Base-by-base conservation (phyloP, 2,888 invertebrate genomes). In the Scrobipalpa costella region DNA sequence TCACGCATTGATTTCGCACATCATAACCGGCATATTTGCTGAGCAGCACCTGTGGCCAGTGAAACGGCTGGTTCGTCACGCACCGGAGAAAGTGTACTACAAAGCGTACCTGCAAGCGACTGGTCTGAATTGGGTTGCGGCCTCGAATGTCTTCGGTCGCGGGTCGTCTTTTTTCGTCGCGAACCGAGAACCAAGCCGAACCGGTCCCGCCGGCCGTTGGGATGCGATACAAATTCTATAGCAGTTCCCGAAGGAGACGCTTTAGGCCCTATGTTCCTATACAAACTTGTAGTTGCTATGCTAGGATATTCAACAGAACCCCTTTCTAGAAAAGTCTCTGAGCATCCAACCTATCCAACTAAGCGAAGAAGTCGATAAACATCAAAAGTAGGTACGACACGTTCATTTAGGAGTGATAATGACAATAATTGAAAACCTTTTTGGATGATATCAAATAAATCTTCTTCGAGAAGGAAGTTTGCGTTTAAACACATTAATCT, bases 61-160 rank as follows among this genome's bases (percentile, higher is more conserved):
- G 88, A 89, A 88, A 87, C 79, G 86, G 77, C 77, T 79, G 78
- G 73, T 80, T 79, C 86, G 87, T 88, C 88, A 87, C 85, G 85
- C 83, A 85, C 72, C 71, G 88, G 90, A 85, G 90, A 91, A 91
- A 91, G 90, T 91, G 88, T 88, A 90, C 86, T 83, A 86, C 85
- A 84, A 85, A 81, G 75, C 73, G 79, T 83, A 86, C 85, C 83
- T 82, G 83, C 71, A 72, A 81, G 82, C 82, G 75, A 84, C 87
- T 87, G 88, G 87, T 85, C 86, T 73, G 86, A 90, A 84, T 88
- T 90, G 84, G 90, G 90, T 88, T 87, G 78, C 79, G 88, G 83
- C 89, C 89, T 88, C 89, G 86, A 88, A 88, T 84, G 79, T 81
- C 80, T 78, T 79, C 79, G 74, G 78, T 76, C 80, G 72, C 78